Conservation (phyloP, 1,140 invertebrate species). For the Platorchestia sp. region DNA sequence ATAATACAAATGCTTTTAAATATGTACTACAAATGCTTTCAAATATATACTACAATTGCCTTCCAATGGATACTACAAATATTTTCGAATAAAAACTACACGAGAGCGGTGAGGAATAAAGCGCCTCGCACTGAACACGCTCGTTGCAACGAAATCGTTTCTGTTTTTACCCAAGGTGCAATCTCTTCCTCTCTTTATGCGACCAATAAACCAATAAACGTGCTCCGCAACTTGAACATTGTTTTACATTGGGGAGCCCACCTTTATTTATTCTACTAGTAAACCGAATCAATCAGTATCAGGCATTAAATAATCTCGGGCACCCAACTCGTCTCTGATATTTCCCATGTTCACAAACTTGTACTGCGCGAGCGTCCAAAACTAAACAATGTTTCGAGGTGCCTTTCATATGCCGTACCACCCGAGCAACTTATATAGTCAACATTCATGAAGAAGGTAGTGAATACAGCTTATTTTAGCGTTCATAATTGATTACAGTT, state of each 20-base stretch:
- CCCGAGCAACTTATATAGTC: not conserved
- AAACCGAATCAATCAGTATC: not conserved
- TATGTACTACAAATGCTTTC: too few relatives aligned
- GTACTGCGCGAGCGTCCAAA: not conserved
- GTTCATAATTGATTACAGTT: too few relatives aligned
- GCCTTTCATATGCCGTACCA: not conserved
- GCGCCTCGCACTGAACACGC: not conserved
- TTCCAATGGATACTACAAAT: too few relatives aligned
- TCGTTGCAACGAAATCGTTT: not conserved
- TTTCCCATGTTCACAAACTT: not conserved
- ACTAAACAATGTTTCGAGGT: not conserved
- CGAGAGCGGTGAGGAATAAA: not conserved
- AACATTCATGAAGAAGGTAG: not conserved
- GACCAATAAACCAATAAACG: not conserved
- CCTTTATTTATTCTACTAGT: not conserved
- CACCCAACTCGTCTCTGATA: not conserved
- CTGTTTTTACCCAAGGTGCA: too few relatives aligned
- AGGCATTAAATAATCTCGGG: not conserved
- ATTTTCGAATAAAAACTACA: too few relatives aligned
- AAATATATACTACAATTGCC: too few relatives aligned
- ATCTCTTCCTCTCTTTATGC: not conserved
- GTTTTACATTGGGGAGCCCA: not conserved
- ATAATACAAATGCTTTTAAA: too few relatives aligned
- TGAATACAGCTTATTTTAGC: not conserved
- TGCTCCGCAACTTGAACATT: not conserved